These are phyloP conservation scores for Rhabdomys dilectus DNA, from an alignment of 2,113 vertebrate species.

Conservation along the genomic window DNA sequence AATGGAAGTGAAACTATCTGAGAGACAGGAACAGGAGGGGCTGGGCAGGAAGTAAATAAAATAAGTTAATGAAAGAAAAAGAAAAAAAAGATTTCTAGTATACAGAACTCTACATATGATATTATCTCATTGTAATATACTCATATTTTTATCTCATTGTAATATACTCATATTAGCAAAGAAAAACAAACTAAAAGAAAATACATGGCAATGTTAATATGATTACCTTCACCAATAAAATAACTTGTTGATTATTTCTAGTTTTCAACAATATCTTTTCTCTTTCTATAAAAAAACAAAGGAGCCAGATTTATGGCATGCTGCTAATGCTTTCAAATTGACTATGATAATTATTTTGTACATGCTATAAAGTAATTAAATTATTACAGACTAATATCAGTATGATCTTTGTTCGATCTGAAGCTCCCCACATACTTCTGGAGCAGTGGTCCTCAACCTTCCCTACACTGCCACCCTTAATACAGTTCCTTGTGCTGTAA, in stretches of 20 bases:
- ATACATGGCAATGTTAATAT: not conserved
- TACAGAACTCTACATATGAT: not conserved
- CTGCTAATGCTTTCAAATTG: not conserved
- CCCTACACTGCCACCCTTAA: not conserved
- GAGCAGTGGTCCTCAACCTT: not conserved
- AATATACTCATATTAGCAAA: not conserved
- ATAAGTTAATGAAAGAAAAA: not conserved
- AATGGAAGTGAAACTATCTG: too few relatives aligned
- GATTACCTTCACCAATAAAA: not conserved
- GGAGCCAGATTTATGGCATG: not conserved
- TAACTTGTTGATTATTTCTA: not conserved
- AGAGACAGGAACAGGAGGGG: not conserved
- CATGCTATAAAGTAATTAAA: not conserved
- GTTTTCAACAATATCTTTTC: conserved; percentile 36
- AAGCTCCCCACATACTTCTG: not conserved
- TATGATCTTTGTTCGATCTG: conserved; percentile 13
- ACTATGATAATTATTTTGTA: conserved; percentile 20
- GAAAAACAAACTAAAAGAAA: not conserved
- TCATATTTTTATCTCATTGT: not conserved
- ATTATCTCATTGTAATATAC: not conserved
- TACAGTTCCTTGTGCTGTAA: not conserved
- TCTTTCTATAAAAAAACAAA: not conserved
- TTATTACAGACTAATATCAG: not conserved
- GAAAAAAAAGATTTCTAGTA: not conserved
- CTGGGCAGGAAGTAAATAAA: not conserved